Evolutionary conservation across 2,888 invertebrate species (phyloP).

Genomic region (Leucophenga maculata): DNA sequence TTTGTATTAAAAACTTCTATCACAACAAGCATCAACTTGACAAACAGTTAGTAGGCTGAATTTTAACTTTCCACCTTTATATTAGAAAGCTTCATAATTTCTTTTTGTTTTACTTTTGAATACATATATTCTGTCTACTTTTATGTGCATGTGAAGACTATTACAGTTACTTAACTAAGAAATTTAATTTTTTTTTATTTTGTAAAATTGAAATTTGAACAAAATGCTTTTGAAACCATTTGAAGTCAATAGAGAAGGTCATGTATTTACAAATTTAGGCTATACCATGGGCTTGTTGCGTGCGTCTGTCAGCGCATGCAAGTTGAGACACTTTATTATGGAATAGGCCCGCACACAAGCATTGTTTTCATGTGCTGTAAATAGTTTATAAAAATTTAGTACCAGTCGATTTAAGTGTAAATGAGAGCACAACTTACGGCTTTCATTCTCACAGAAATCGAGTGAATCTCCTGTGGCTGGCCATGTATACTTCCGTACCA

Average conservation of each 20-base stretch:
- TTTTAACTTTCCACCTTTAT: no score
- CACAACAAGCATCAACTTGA: no score
- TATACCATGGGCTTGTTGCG: conserved; percentile 58
- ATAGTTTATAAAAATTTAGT: background rate
- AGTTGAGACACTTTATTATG: conserved; percentile 75
- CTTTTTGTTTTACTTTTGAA: no score
- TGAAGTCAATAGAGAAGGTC: background rate
- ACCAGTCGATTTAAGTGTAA: background rate
- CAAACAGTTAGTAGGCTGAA: no score
- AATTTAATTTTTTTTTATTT: no score
- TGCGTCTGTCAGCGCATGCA: conserved; percentile 65
- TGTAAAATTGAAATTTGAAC: conserved; percentile 18
- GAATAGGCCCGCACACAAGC: conserved; percentile 74
- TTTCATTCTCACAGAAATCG: conserved; percentile 64
- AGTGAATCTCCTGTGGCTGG: conserved; percentile 68
- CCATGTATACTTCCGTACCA: conserved; percentile 71
- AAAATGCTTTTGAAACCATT: background rate
- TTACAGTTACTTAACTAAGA: no score
- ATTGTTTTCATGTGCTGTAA: conserved; percentile 68
- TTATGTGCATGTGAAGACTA: no score
- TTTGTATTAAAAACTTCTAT: no score
- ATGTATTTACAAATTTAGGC: background rate
- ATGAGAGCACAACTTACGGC: conserved; percentile 54
- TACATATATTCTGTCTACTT: no score
- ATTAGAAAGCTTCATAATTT: no score